These are phyloP conservation scores for Pandion haliaetus DNA, from an alignment of 2,113 vertebrate genomes.

Conservation along the genomic window DNA sequence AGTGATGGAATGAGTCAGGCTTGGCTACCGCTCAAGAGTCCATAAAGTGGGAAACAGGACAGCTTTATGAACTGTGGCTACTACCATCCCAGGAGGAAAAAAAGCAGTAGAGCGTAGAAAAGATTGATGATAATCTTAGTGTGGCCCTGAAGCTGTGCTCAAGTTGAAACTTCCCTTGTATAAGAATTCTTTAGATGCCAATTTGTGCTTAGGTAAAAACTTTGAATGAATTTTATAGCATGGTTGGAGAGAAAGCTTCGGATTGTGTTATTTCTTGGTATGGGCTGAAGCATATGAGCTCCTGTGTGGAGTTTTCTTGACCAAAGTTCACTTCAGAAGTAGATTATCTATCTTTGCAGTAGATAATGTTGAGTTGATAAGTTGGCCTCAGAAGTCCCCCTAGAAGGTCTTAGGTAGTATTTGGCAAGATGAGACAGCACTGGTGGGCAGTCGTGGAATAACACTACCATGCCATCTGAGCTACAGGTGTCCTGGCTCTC, in stretches of 20 bases:
- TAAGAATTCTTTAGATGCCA: neutral
- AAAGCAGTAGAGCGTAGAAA: neutral
- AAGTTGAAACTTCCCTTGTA: neutral
- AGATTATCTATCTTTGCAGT: neutral
- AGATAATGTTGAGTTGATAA: neutral
- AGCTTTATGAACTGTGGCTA: neutral
- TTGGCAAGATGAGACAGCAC: neutral
- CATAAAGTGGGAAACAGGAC: neutral
- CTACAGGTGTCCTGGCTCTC: neutral
- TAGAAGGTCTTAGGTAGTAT: neutral
- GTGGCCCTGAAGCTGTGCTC: neutral
- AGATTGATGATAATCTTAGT: neutral
- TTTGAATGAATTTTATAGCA: neutral
- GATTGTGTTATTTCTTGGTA: neutral
- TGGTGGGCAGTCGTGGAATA: neutral
- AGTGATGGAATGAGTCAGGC: neutral
- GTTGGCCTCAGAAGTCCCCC: neutral
- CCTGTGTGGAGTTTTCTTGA: accelerated
- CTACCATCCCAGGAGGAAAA: neutral
- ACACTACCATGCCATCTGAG: neutral
- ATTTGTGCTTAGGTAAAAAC: neutral
- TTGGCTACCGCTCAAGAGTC: neutral
- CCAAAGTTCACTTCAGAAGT: neutral
- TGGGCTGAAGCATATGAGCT: neutral
- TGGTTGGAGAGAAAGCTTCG: neutral